Conservation (phyloP, 2,888 invertebrate species). For the Globia sparganii region DNA sequence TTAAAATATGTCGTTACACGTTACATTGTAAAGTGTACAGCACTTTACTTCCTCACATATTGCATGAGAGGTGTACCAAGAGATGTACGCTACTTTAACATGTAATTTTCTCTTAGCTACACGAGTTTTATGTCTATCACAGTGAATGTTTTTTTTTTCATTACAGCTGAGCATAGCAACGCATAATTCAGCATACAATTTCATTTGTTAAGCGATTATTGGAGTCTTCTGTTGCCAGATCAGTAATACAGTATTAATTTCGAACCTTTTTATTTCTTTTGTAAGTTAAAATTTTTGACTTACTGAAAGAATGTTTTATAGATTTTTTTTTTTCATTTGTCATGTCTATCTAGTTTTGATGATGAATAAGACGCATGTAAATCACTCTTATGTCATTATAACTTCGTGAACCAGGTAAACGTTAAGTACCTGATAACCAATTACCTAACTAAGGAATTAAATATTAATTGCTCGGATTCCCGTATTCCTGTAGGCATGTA, state of each 20-base stretch:
- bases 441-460: not conserved
- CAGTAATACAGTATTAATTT: conserved; percentile 24
- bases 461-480: conserved; percentile 8
- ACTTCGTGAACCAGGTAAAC: not conserved
- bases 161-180: not conserved
- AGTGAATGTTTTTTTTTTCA: conserved; percentile 4
- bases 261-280: conserved; percentile 5
- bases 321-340: not conserved
- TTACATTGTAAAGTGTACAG: not conserved
- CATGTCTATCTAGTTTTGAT: not conserved
- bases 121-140: conserved; percentile 7
- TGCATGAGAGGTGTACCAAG: not conserved
- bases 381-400: not conserved
- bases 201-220: conserved; percentile 23
- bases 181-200: conserved; percentile 21
- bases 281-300: not conserved
- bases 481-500: not conserved
- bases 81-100: not conserved
- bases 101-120: not conserved
- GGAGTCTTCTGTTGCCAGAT: conserved; percentile 32
- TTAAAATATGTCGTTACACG: conserved; percentile 20
- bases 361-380: not conserved
- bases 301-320: not conserved
- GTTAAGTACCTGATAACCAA: not conserved
- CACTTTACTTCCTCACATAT: conserved; percentile 5